These are phyloP conservation scores for Masnerella sp. DNA, from an alignment of 2,888 invertebrate genomes.

Conservation along the genomic window DNA sequence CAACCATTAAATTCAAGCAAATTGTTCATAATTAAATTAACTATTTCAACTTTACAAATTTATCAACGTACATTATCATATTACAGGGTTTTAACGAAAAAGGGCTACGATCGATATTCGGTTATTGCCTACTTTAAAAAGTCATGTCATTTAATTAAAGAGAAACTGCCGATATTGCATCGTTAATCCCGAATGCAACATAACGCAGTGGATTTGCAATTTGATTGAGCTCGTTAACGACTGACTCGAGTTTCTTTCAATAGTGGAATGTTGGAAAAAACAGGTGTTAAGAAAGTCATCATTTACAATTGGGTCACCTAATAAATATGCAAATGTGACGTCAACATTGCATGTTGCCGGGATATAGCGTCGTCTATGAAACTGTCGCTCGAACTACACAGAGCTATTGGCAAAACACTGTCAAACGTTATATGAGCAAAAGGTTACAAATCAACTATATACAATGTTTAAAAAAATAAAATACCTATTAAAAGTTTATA, in stretches of 20 bases:
- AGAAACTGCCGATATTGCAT: slow-evolving; percentile 24
- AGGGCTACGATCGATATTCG: no score
- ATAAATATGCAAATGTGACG: slow-evolving; percentile 55
- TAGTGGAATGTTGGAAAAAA: background rate
- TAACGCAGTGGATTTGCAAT: slow-evolving; percentile 39
- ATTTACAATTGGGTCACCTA: slow-evolving; percentile 43
- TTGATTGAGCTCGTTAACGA: slow-evolving; percentile 30
- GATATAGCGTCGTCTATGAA: slow-evolving; percentile 20
- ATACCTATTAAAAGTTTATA: no score
- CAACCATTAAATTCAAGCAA: slow-evolving; percentile 1
- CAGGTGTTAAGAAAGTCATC: background rate
- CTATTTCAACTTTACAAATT: no score
- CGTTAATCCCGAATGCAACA: slow-evolving; percentile 11
- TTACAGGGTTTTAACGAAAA: no score
- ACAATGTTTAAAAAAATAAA: no score
- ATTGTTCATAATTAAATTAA: background rate
- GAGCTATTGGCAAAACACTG: slow-evolving; percentile 23
- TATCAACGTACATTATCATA: no score
- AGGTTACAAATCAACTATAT: slow-evolving; percentile 11
- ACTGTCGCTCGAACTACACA: slow-evolving; percentile 25
- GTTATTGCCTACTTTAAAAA: no score
- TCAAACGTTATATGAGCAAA: slow-evolving; percentile 35
- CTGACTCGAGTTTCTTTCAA: no score
- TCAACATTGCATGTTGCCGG: slow-evolving; percentile 34
- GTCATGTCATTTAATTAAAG: no score